Percentiles rank a stretch among this genome's conserved stretches.
Evolutionary conservation across 92 coral and sea anemone genomes (phyloP).

Genomic region (Palythoa heliodiscus): DNA sequence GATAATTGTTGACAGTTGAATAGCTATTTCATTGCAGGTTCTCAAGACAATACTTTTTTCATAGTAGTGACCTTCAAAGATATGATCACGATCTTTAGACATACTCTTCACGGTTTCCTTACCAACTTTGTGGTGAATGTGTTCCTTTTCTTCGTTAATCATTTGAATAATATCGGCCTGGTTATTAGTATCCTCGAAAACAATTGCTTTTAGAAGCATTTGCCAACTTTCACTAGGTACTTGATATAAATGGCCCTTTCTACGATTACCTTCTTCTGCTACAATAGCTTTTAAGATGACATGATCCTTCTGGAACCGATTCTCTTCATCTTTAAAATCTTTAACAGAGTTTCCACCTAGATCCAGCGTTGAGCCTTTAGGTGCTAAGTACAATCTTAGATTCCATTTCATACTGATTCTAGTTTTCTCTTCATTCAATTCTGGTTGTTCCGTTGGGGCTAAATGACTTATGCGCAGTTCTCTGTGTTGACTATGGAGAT

Average conservation of each 20-base stretch:
- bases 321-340: neutral
- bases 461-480: slow-evolving; percentile 66
- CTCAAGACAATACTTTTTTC: slow-evolving; percentile 52
- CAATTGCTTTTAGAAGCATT: slow-evolving; percentile 48
- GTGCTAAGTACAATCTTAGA: slow-evolving; percentile 62
- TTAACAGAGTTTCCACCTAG: neutral
- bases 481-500: slow-evolving; percentile 52
- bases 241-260: neutral
- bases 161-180: slow-evolving; percentile 24
- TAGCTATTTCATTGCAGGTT: slow-evolving; percentile 63
- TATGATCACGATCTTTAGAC: neutral
- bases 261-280: neutral
- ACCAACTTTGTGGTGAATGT: neutral
- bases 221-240: slow-evolving; percentile 56
- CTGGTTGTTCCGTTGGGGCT: slow-evolving; percentile 54
- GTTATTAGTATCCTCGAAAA: slow-evolving; percentile 13
- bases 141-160: neutral
- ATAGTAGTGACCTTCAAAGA: slow-evolving; percentile 62
- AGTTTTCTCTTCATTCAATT: slow-evolving; percentile 10
- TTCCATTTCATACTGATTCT: slow-evolving; percentile 60
- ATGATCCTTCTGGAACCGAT: neutral
- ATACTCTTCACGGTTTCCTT: neutral
- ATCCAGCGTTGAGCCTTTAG: neutral
- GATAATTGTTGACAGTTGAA: slow-evolving; percentile 73
- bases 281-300: neutral